Conservation (phyloP, 2,797 vertebrate species). For the Odontamblyopus rebecca region DNA sequence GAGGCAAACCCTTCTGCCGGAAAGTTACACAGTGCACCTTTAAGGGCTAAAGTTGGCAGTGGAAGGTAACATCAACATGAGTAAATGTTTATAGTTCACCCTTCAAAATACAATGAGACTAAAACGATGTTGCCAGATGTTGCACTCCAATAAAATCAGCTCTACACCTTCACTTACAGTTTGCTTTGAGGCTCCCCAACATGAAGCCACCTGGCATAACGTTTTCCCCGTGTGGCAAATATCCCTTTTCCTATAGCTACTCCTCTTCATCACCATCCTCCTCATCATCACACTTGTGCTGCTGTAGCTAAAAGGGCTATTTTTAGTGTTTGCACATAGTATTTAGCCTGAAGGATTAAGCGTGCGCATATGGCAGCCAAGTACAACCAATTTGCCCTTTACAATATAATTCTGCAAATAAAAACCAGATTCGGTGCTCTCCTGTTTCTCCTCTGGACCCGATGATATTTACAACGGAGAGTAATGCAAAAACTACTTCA, state of each 20-base stretch:
- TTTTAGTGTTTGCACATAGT: constrained; percentile 50
- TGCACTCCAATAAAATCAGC: background rate
- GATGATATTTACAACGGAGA: background rate
- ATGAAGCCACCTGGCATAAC: constrained; percentile 16
- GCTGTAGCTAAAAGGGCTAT: constrained; percentile 45
- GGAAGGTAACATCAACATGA: background rate
- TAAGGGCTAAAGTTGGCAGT: background rate
- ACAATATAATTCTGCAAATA: background rate
- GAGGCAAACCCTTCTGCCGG: no score
- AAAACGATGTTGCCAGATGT: background rate
- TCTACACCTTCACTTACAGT: constrained; percentile 6
- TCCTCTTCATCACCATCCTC: constrained; percentile 29
- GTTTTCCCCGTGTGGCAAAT: constrained; percentile 2
- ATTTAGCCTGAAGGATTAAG: constrained; percentile 56
- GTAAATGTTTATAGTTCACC: background rate
- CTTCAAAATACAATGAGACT: background rate
- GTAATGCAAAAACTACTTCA: background rate
- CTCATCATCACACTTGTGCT: constrained; percentile 37
- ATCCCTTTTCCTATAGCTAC: constrained; percentile 1
- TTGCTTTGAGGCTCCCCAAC: constrained; percentile 5
- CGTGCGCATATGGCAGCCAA: constrained; percentile 42
- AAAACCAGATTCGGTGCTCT: background rate
- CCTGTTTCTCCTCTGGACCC: no score
- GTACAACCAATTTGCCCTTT: constrained; percentile 1
- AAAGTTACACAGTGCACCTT: no score